Conservation (phyloP, 1,140 invertebrate genomes). For the Colletes latitarsis region DNA sequence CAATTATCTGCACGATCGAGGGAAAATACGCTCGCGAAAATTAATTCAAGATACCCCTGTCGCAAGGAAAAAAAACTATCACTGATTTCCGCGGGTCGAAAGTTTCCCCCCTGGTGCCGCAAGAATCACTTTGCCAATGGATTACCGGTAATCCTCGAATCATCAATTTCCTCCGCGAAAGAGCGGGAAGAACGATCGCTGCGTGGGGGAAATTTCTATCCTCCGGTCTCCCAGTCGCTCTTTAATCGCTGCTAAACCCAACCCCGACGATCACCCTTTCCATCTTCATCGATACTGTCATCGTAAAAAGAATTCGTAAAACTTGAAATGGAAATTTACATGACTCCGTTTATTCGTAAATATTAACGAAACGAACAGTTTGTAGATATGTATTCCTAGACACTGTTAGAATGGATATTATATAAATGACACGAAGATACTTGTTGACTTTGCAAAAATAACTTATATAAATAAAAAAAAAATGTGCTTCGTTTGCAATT, state of each 20-base stretch:
- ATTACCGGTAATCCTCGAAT: conserved; percentile 44
- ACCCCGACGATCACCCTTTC: background rate
- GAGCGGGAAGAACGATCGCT: conserved; percentile 5
- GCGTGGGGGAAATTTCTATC: conserved; percentile 18
- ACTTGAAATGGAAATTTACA: no score
- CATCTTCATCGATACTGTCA: background rate
- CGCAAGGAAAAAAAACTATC: background rate
- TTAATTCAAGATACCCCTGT: background rate
- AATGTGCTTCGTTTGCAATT: no score
- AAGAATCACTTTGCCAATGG: conserved; percentile 24
- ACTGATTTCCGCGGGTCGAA: no score
- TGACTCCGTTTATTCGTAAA: no score
- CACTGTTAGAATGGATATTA: no score
- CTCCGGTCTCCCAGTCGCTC: background rate
- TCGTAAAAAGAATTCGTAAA: no score
- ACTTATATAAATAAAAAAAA: no score
- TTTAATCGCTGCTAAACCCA: conserved; percentile 5
- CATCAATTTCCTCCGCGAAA: conserved; percentile 12
- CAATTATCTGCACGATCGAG: no score
- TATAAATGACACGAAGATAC: no score
- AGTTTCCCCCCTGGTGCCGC: background rate
- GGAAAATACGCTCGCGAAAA: background rate
- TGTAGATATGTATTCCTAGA: no score
- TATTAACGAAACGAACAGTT: no score
- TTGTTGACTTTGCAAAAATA: no score